Base-by-base conservation (phyloP, 2,113 vertebrate genomes). In the Irena cyanogastra region DNA sequence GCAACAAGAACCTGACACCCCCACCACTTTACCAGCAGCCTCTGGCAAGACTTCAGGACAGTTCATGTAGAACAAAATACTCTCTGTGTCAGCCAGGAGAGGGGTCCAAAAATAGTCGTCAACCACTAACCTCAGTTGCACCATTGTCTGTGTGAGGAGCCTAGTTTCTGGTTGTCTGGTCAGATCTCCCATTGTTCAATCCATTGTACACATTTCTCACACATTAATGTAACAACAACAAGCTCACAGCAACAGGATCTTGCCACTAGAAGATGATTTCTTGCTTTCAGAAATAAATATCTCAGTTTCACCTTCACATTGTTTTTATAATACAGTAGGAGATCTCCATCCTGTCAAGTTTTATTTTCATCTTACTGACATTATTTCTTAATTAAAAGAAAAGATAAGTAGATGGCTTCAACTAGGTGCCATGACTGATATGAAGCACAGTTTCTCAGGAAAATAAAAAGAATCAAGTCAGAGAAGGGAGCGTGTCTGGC, bases 361-460 rank as follows among this genome's bases (percentile, higher is more conserved):
- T 94, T 89, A 95, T 96, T 96, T 93, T 95, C 95, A 88, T 95
- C 82, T 94, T 60, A 81, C 79, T 96, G 93, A 96, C 97, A 95
- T 89, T 78, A 93, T 89, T 71, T 94, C 91, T 97, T 97, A 97
- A 98, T 97, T 97, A 97, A 97, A 96, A 96, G 61, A 82, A 97
- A 96, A 97, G 90, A 95, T 84, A 95, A 96, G 94, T 54, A 96
- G 83, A 89, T 31, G 11, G 66, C 97, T 79, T 90, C 82, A 94
- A 64, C 86, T 92, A 97, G 92, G 93, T 97, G 83, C 66, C 61
- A 28, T 11, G 57, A 76, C 68, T 84, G 82, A 95, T 96, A 96
- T 1, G 56, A 96, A 91, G 87, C 86, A 39, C 49, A 24, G 66
- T 35, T 87, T 78, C 49, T 37, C 1, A 0, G 79, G 27, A 92